phyloP scores from a whole-genome alignment of 2,113 vertebrate genomes.

The Channa maculata region DNA sequence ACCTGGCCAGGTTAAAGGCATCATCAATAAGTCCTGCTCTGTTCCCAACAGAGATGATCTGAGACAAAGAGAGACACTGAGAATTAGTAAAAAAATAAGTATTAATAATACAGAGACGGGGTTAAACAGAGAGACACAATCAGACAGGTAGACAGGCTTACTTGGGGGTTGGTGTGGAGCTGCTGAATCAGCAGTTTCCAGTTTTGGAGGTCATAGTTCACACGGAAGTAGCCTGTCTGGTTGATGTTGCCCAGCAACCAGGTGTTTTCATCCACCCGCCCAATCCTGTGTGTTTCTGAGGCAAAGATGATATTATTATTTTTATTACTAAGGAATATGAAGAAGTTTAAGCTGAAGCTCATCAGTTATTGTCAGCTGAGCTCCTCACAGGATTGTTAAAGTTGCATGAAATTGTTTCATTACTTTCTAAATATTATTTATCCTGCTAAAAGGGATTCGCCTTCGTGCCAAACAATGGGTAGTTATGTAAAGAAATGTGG shows the following conservation, averaged over 20 bases:
- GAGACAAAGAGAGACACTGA: background rate
- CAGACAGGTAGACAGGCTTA: slow-evolving; percentile 57
- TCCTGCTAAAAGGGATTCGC: too few species aligned
- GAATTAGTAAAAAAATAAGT: too few species aligned
- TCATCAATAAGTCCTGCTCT: slow-evolving; percentile 96
- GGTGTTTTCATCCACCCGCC: slow-evolving; percentile 84
- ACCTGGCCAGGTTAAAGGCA: slow-evolving; percentile 98
- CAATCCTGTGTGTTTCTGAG: slow-evolving; percentile 89
- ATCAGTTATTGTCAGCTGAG: too few species aligned
- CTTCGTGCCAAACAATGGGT: too few species aligned
- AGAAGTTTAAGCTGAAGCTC: too few species aligned
- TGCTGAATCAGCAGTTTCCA: slow-evolving; percentile 96
- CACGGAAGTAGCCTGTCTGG: slow-evolving; percentile 97
- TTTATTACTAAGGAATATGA: too few species aligned
- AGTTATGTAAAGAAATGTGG: too few species aligned
- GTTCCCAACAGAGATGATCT: slow-evolving; percentile 97
- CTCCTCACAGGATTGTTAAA: background rate
- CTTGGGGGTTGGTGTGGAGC: slow-evolving; percentile 90
- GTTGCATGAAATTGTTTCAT: background rate
- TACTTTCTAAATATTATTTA: too few species aligned
- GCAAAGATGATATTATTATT: slow-evolving; percentile 3
- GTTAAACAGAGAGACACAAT: background rate
- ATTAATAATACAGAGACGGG: background rate
- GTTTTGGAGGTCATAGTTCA: slow-evolving; percentile 97
- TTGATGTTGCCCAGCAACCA: slow-evolving; percentile 98